Percentiles rank a stretch among this genome's conserved stretches.
phyloP scores from a whole-genome alignment of 2,888 invertebrate species.

The Drosophila kambysellisi region DNA sequence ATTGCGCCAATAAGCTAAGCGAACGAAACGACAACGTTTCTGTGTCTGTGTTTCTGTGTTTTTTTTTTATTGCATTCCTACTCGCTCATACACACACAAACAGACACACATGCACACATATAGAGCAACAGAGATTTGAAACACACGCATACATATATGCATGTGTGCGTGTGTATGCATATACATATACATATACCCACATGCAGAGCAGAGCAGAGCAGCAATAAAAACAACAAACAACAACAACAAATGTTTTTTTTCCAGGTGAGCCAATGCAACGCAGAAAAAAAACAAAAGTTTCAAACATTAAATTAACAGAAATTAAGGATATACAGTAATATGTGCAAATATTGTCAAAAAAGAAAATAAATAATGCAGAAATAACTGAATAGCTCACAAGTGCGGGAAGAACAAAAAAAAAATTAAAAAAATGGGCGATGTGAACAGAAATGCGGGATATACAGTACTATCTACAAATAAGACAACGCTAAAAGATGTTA shows the following conservation, averaged over 20 bases:
- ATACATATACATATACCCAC: constrained; percentile 38
- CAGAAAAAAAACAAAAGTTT: constrained; percentile 7
- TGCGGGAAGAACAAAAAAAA: too few species aligned
- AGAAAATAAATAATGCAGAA: too few species aligned
- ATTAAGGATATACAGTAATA: too few species aligned
- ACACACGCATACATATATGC: constrained; percentile 23
- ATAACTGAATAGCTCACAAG: too few species aligned
- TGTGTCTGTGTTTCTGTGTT: constrained; percentile 68
- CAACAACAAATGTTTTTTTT: constrained; percentile 64
- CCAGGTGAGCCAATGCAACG: constrained; percentile 61
- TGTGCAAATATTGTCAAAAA: too few species aligned
- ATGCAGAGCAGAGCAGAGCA: constrained; percentile 48
- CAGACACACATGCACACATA: constrained; percentile 32
- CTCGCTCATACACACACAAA: constrained; percentile 55
- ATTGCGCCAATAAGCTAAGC: constrained; percentile 81
- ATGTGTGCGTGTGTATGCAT: constrained; percentile 21
- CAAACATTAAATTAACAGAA: too few species aligned
- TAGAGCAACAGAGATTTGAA: constrained; percentile 58
- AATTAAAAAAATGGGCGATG: too few species aligned
- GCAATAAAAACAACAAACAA: constrained; percentile 42
- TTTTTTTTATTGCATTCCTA: constrained; percentile 77
- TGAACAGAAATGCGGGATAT: too few species aligned
- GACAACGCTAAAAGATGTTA: not conserved
- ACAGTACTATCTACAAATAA: too few species aligned
- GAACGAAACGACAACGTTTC: constrained; percentile 54